Evolutionary conservation across 2,797 vertebrate genomes (phyloP), one percentile per base, ranked within the genome.

Genomic region (Simalia tracyae): DNA sequence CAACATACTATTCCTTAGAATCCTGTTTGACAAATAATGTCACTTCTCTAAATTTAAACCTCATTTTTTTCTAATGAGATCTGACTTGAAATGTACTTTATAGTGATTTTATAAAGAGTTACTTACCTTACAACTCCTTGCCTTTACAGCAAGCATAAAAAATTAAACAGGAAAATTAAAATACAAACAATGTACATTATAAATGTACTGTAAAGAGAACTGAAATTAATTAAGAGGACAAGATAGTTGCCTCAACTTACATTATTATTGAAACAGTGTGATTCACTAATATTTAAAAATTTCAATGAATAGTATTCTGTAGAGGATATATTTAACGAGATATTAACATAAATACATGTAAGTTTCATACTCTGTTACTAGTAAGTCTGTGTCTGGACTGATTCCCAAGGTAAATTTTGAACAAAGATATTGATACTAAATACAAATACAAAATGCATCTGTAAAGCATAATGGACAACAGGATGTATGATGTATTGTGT

Each of bases 51-150:
- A 59, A 2, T 26, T 91, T 56, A 5, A 84, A 81, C 36, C 3
- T 22, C 42, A 5, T 42, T 64, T 42, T 91, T 89, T 90, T 3
- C 46, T 28, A 89, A 92, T 85, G 11, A 93, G 6, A 3, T 86
- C 9, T 88, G 1, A 92, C 54, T 9, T 46, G 64, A 95, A 94
- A 93, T 1, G 6, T 0, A 0, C 76, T 93, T 91, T 46, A 92
- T 90, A 63, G 46, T 89, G 10, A 54, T 9, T 91, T 8, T 11
- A 81, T 66, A 90, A 92, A 93, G 92, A 89, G 89, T 95, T 42
- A 97, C 99, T 99, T 98, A 99, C 99, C 99, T 99, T 97, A 99
- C 99, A 96, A 99, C 98, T 85, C 99, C 99, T 98, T 99, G 99
- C 98, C 99, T 99, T 99, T 97, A 98, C 92, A 95, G 96, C 97